These are phyloP conservation scores for Clupea harengus DNA, from an alignment of 2,113 vertebrate species.

Conservation along the genomic window DNA sequence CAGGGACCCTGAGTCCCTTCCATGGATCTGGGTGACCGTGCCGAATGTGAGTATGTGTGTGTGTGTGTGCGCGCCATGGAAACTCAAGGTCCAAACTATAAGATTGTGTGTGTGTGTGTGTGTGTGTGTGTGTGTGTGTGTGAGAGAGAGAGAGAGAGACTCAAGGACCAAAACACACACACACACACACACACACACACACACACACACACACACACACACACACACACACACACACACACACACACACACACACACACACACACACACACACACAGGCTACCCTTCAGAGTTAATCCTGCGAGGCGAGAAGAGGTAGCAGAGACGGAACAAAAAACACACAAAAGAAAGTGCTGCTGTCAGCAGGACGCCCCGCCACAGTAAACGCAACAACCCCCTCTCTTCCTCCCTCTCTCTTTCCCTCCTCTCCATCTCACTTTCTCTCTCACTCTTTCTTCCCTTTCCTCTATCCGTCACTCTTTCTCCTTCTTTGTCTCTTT, in stretches of 20 bases:
- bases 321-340: conserved; percentile 18
- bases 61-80: not conserved
- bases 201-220: not conserved
- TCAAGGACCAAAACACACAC: not conserved
- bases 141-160: no score
- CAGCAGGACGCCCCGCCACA: conserved; percentile 33
- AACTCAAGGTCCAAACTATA: not conserved
- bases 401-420: not conserved
- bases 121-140: no score
- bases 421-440: not conserved
- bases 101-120: not conserved
- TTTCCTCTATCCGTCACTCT: not conserved
- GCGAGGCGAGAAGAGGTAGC: conserved; percentile 49
- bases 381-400: not conserved
- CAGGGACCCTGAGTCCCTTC: not conserved
- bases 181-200: conserved; percentile 14
- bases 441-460: not conserved
- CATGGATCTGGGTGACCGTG: not conserved
- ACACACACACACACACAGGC: not conserved
- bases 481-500: not conserved
- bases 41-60: not conserved
- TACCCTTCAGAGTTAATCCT: conserved; percentile 50
- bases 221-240: no score
- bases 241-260: conserved; percentile 20
- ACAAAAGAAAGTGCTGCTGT: conserved; percentile 43